Percentiles rank a stretch among this genome's conserved stretches.
These are phyloP conservation scores for Petrocephalus sullivani DNA, from an alignment of 2,797 vertebrate genomes.

Conservation along the genomic window DNA sequence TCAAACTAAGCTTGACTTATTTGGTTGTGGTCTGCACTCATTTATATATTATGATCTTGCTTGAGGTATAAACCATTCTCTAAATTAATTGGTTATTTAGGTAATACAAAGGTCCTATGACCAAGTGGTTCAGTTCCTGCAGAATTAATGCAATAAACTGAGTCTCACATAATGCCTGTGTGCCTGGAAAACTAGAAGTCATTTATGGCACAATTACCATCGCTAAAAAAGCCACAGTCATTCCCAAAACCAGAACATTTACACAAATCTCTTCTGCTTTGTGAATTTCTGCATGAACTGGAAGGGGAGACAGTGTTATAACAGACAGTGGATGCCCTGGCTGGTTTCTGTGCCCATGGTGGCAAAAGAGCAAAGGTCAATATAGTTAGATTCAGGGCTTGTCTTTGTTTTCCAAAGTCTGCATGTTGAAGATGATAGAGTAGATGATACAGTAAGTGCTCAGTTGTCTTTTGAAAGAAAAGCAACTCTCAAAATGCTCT, in stretches of 20 bases:
- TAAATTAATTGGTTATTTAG: background rate
- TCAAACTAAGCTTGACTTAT: background rate
- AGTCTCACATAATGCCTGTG: background rate
- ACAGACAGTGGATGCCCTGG: too few species aligned
- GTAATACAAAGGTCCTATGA: background rate
- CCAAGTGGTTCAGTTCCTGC: background rate
- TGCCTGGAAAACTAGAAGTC: background rate
- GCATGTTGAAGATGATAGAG: background rate
- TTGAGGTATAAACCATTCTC: background rate
- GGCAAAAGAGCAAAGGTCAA: conserved; percentile 8
- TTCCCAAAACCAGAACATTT: background rate
- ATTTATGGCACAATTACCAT: background rate
- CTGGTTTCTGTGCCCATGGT: background rate
- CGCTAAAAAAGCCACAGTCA: background rate
- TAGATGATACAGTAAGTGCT: background rate
- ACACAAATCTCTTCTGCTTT: background rate
- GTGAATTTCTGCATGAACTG: background rate
- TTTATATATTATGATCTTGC: background rate
- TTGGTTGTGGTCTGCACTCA: background rate
- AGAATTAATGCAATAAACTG: background rate
- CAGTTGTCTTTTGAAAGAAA: background rate
- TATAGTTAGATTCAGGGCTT: background rate
- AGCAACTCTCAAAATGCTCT: background rate
- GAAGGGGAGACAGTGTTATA: background rate
- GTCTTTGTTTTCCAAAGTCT: background rate